A percentile compares a stretch with the other conserved stretches of the same genome.
Conservation (phyloP, 2,797 vertebrate species). For the Mallotus villosus region DNA sequence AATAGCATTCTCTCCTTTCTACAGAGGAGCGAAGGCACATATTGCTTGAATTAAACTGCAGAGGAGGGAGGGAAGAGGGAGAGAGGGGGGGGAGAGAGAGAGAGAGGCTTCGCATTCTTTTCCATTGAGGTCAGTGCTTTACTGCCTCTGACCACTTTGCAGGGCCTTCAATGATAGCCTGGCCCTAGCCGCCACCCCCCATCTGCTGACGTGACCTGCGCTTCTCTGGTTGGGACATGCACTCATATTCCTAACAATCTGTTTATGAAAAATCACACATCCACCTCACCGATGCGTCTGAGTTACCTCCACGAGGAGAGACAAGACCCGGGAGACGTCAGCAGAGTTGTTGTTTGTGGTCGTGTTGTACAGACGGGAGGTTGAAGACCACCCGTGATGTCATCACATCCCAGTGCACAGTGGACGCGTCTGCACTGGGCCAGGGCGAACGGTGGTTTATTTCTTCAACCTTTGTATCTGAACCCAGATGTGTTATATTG, state of each 20-base stretch:
- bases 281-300: too few relatives aligned
- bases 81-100: conserved; percentile 22
- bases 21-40: conserved; percentile 45
- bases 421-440: background rate
- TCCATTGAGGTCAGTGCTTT: conserved; percentile 59
- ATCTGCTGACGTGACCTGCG: background rate
- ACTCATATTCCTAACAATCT: background rate
- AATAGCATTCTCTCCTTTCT: conserved; percentile 9
- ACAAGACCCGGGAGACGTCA: too few relatives aligned
- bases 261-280: too few relatives aligned
- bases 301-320: too few relatives aligned
- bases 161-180: conserved; percentile 14
- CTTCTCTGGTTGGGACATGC: background rate
- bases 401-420: background rate
- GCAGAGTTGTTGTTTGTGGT: too few relatives aligned
- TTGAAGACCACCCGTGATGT: background rate
- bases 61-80: conserved; percentile 31
- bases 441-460: too few relatives aligned
- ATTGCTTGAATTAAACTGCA: conserved; percentile 61
- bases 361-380: too few relatives aligned
- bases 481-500: background rate
- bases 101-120: conserved; percentile 55
- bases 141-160: conserved; percentile 40
- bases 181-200: background rate
- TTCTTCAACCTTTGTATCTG: too few relatives aligned